Conservation (phyloP, 2,888 invertebrate species). For the Drosophila anomalata region DNA sequence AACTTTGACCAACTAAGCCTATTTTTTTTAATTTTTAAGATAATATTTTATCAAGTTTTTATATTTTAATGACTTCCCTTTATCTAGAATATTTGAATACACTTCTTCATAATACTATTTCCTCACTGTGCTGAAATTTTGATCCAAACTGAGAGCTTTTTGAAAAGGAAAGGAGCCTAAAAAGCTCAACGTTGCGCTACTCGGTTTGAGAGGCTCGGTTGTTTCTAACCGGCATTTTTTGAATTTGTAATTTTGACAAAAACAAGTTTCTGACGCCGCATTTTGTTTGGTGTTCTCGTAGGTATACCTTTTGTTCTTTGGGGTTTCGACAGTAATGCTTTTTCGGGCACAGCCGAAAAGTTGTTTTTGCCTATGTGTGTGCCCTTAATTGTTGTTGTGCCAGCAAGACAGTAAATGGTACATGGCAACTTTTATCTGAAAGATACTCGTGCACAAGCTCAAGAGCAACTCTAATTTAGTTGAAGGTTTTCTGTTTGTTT, state of each 20-base stretch:
- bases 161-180: conserved; percentile 1
- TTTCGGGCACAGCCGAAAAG: conserved; percentile 38
- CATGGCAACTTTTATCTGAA: conserved; percentile 55
- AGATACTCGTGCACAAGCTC: conserved; percentile 42
- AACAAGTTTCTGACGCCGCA: conserved; percentile 57
- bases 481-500: conserved; percentile 36
- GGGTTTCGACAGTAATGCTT: conserved; percentile 41
- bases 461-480: conserved; percentile 53
- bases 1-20: too few species aligned
- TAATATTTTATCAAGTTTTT: too few species aligned
- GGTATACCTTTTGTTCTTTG: conserved; percentile 44
- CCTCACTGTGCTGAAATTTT: background rate
- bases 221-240: conserved; percentile 65
- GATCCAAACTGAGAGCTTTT: conserved; percentile 16
- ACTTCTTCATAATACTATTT: conserved; percentile 21
- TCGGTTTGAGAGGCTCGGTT: conserved; percentile 59
- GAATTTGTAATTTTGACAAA: conserved; percentile 52
- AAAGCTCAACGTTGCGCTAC: conserved; percentile 52
- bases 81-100: too few species aligned
- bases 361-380: conserved; percentile 34
- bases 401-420: conserved; percentile 45
- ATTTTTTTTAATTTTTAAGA: too few species aligned
- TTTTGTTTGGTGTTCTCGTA: conserved; percentile 29
- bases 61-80: too few species aligned
- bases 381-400: conserved; percentile 41